Percentiles rank a stretch among this genome's conserved stretches.
These are phyloP conservation scores for Phaenicophaeus curvirostris DNA, from an alignment of 2,797 vertebrate genomes.

Conservation along the genomic window DNA sequence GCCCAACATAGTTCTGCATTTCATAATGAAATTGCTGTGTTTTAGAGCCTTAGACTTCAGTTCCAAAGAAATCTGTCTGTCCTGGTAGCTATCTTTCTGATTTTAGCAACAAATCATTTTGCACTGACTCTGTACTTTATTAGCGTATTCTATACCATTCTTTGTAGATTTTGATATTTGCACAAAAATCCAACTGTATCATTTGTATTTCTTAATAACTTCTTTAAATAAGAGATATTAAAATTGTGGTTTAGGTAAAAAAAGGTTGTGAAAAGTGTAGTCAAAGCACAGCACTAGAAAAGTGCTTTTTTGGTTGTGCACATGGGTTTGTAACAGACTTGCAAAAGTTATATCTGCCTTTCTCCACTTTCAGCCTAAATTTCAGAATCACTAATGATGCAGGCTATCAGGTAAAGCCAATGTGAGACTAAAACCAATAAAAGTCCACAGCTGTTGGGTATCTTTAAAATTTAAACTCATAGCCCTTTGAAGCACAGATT, in stretches of 20 bases:
- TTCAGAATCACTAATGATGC: background rate
- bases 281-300: background rate
- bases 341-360: background rate
- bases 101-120: slow-evolving; percentile 9
- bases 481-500: background rate
- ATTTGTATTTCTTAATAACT: background rate
- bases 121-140: background rate
- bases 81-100: background rate
- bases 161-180: background rate
- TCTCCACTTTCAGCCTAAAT: background rate
- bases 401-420: background rate
- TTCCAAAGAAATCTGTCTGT: slow-evolving; percentile 21
- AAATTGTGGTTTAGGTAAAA: background rate
- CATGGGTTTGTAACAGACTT: background rate
- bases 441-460: background rate
- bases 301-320: background rate
- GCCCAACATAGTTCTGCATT: slow-evolving; percentile 35
- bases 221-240: background rate
- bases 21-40: slow-evolving; percentile 33
- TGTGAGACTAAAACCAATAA: background rate
- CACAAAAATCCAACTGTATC: background rate
- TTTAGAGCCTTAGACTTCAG: slow-evolving; percentile 5
- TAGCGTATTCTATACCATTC: background rate
- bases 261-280: background rate
- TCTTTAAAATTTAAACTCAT: background rate